Evolutionary conservation across 2,113 vertebrate genomes (phyloP).

Genomic region (Lethenteron reissneri): DNA sequence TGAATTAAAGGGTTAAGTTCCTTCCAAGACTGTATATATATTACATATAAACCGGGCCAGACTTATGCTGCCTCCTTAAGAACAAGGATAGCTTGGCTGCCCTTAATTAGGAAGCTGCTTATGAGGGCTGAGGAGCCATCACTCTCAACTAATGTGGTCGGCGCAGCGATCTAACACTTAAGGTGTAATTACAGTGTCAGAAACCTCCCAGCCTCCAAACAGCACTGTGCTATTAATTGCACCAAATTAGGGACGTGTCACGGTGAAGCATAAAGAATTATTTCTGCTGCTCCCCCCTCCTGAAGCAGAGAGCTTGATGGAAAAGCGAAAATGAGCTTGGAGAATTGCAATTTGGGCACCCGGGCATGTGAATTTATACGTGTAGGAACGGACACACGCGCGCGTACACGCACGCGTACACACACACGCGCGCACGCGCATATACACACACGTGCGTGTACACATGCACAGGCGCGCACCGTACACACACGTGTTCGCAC

Average conservation of each 20-base stretch:
- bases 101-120: constrained; percentile 6
- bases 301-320: not conserved
- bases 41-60: too few relatives aligned
- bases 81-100: constrained; percentile 2
- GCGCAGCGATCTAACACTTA: constrained; percentile 3
- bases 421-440: not conserved
- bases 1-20: too few relatives aligned
- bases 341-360: not conserved
- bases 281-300: not conserved
- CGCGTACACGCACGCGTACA: not conserved
- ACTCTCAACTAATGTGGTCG: not conserved
- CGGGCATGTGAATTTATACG: not conserved
- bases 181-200: constrained; percentile 4
- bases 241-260: constrained; percentile 4
- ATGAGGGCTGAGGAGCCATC: constrained; percentile 2
- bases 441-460: not conserved
- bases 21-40: too few relatives aligned
- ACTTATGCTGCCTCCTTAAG: not conserved
- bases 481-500: not conserved
- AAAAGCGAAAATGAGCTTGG: not conserved
- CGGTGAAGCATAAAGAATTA: constrained; percentile 1
- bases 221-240: constrained; percentile 6
- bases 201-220: constrained; percentile 2
- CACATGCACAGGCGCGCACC: not conserved
- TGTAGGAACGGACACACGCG: not conserved